Evolutionary conservation across 2,888 invertebrate genomes (phyloP), one percentile per base, ranked within the genome.

Genomic region (Flexamia atlantica): DNA sequence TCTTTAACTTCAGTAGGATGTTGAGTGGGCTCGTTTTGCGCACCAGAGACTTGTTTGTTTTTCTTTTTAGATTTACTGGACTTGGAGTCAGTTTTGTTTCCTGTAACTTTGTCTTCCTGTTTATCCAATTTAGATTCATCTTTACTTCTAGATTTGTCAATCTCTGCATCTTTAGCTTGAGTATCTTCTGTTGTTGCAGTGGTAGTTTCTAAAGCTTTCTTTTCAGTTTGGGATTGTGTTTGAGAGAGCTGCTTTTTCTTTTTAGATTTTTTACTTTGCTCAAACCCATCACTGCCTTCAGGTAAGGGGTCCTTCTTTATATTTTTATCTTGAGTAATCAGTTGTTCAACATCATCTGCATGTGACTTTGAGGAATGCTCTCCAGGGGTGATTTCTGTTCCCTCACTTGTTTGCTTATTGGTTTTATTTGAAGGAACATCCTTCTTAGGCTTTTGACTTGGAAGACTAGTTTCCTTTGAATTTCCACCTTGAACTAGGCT

Each of bases 61-160:
- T 79, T 79, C 25, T 46, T 50, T 50, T 79, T 79, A 28, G 79
- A 79, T 25, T 79, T 79, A 40, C 5, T 30, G 7, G 17, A 28
- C 42, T 76, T 46, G 28, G 12, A 42, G 23, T 76, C 40, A 23
- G 14, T n/a, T 12, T 50, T 36, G n/a, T 40, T 30, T 4, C 0
- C 20, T 20, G 23, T 20, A 20, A 25, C 36, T 76, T 76, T 76
- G 25, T 76, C 76, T 76, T 42, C n/a, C 7, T 74, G 23, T 74
- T 74, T 42, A 14, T 28, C 5, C 0, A 28, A 3, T 7, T 36
- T 40, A 5, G 30, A 28, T 23, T 25, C 12, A 7, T 79, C 30
- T 12, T 30, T 17, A 0, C 20, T 53, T 25, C 9, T 53, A 50
- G 23, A 32, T 28, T 53, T 53, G 9, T 53, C 57, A 32, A 30